phyloP scores from a whole-genome alignment of 2,797 vertebrate species.

The Eulemur mongoz region DNA sequence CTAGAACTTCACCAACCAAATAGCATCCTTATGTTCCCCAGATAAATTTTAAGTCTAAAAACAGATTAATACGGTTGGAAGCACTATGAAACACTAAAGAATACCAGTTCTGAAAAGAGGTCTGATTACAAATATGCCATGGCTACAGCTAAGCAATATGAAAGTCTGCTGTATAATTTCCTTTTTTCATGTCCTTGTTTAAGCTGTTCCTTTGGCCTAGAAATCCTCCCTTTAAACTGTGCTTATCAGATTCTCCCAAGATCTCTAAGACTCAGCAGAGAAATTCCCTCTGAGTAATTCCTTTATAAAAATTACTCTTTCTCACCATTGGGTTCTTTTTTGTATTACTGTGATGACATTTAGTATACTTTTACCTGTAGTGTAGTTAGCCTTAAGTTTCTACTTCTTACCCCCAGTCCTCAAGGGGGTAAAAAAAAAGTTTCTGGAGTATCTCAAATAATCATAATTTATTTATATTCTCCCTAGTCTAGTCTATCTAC shows the following conservation, averaged over 20 bases:
- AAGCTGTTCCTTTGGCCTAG: background rate
- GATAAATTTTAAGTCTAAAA: slow-evolving; percentile 25
- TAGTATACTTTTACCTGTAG: background rate
- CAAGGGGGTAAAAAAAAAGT: background rate
- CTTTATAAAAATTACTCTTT: slow-evolving; percentile 18
- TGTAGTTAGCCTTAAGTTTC: background rate
- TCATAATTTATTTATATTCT: background rate
- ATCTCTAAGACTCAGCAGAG: background rate
- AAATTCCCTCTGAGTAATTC: background rate
- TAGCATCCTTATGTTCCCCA: background rate
- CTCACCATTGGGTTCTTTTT: background rate
- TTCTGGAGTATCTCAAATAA: background rate
- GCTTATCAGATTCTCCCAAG: background rate
- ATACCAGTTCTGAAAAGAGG: background rate
- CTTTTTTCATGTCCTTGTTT: background rate
- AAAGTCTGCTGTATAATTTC: background rate
- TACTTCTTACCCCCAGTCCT: background rate
- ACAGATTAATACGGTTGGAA: background rate
- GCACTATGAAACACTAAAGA: background rate
- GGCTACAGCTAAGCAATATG: slow-evolving; percentile 15
- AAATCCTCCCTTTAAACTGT: slow-evolving; percentile 11
- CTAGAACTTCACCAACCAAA: slow-evolving; percentile 7
- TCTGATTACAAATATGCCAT: background rate
- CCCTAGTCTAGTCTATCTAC: background rate
- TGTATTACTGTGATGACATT: background rate